phyloP scores from a whole-genome alignment of 2,888 invertebrate species.

The Micropterix aruncella region DNA sequence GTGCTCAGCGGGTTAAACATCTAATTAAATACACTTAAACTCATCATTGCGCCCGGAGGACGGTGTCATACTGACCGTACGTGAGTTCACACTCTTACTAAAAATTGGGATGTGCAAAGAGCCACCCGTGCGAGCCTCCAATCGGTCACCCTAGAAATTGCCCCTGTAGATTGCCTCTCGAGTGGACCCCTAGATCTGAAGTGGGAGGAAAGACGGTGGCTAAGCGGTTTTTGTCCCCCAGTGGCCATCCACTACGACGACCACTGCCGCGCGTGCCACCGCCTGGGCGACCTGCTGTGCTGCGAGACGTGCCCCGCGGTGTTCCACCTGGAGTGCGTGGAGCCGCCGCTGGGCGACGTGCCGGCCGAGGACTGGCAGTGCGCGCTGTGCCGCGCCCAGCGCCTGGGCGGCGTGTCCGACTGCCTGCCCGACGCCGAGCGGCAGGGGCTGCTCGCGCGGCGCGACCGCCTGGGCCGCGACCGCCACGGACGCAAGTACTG shows the following conservation, averaged over 20 bases:
- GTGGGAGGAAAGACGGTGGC: no score
- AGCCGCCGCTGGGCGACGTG: conserved; percentile 85
- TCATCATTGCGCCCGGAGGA: no score
- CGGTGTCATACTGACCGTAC: no score
- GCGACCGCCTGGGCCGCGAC: conserved; percentile 90
- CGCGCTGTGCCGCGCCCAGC: conserved; percentile 82
- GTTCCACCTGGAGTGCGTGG: conserved; percentile 93
- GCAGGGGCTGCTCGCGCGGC: conserved; percentile 80
- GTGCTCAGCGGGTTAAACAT: no score
- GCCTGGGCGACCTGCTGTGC: conserved; percentile 86
- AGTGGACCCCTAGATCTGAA: no score
- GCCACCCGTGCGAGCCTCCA: no score
- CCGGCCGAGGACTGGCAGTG: conserved; percentile 98
- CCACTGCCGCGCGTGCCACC: conserved; percentile 84
- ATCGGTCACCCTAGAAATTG: no score
- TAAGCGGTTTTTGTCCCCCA: no score
- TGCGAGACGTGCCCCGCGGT: conserved; percentile 98
- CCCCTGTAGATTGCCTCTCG: no score
- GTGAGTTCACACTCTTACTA: no score
- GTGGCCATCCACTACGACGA: conserved; percentile 85
- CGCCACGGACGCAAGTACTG: conserved; percentile 95
- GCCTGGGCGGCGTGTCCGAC: conserved; percentile 85
- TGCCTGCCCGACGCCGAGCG: conserved; percentile 85
- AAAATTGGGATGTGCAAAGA: no score
- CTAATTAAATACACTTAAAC: no score